Evolutionary conservation across 2,888 invertebrate species (phyloP).

Genomic region (Physocephala rufipes): DNA sequence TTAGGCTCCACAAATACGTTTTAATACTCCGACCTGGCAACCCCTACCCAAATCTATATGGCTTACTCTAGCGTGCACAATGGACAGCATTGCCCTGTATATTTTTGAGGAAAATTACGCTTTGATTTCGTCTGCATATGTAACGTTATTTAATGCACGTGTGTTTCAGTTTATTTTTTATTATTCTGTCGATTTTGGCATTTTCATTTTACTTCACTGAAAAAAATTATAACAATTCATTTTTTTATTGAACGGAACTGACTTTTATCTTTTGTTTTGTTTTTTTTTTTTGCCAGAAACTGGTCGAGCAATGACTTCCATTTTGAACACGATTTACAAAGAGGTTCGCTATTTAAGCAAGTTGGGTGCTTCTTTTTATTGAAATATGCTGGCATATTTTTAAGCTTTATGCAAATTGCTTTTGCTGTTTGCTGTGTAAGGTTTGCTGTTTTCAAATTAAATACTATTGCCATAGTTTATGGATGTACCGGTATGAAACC

Average conservation of each 20-base stretch:
- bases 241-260: not conserved
- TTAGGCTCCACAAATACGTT: not conserved
- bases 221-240: not conserved
- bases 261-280: not conserved
- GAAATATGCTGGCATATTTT: too few species aligned
- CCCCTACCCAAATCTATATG: not conserved
- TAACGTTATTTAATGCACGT: constrained; percentile 59
- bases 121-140: constrained; percentile 44
- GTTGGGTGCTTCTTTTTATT: constrained; percentile 14
- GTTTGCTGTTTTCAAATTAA: constrained; percentile 2
- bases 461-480: constrained; percentile 24
- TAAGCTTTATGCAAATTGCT: too few species aligned
- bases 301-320: constrained; percentile 30
- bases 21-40: too few species aligned
- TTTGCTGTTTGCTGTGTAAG: not conserved
- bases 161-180: constrained; percentile 44
- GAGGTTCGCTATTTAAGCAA: constrained; percentile 27
- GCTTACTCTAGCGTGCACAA: not conserved
- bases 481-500: not conserved
- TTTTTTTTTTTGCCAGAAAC: constrained; percentile 8
- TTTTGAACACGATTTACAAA: constrained; percentile 40
- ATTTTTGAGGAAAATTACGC: constrained; percentile 52
- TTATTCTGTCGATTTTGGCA: not conserved
- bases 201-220: constrained; percentile 15
- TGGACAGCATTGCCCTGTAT: constrained; percentile 11